Evolutionary conservation across 2,113 vertebrate species (phyloP), one percentile per base, ranked within the genome.

Genomic region (Myodes glareolus): DNA sequence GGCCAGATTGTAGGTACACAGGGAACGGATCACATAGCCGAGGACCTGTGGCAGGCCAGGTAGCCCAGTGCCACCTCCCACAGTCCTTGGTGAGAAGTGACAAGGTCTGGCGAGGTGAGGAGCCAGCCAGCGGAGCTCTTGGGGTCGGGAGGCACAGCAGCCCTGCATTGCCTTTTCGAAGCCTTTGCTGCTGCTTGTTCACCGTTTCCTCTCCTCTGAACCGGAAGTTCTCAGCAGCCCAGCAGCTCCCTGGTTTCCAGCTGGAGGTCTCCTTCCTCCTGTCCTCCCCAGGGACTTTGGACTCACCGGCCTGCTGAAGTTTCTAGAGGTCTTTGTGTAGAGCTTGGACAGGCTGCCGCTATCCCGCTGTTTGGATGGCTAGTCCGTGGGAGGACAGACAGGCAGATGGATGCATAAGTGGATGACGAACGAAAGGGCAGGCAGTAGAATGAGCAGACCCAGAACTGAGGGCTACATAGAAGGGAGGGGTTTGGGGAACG

Each of bases 391-490:
- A 4, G 13, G 73, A 25, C 13, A 4, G 19, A 11, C 55, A 47
- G 82, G 39, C 39, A 65, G 39, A 85, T 21, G 82, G 61, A 29
- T 6, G 29, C 5, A 7, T 3, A 39, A 55, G 1, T 50, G 42
- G 39, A 47, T 12, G n/a, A 3, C 21, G 33, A 52, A n/a, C 4
- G 3, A 42, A 29, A 33, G 25, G 73, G 13, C 10, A 55, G 25
- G 19, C 45, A 61, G 10, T 0, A 42, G 33, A 61, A 4, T 12
- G 11, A n/a, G 1, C 3, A 23, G 4, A 14, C 0, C 2, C 7
- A 5, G 33, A 81, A 11, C 4, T 11, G 52, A 25, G 10, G 21
- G 21, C 58, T 84, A 16, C 12, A 2, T 0, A 8, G 8, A 39
- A 36, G 31, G 21, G 68, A 39, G 23, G 16, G 7, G 36, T 7